Percentiles rank a stretch among this genome's conserved stretches.
Evolutionary conservation across 2,113 vertebrate genomes (phyloP).

Genomic region (Paramormyrops kingsleyae): DNA sequence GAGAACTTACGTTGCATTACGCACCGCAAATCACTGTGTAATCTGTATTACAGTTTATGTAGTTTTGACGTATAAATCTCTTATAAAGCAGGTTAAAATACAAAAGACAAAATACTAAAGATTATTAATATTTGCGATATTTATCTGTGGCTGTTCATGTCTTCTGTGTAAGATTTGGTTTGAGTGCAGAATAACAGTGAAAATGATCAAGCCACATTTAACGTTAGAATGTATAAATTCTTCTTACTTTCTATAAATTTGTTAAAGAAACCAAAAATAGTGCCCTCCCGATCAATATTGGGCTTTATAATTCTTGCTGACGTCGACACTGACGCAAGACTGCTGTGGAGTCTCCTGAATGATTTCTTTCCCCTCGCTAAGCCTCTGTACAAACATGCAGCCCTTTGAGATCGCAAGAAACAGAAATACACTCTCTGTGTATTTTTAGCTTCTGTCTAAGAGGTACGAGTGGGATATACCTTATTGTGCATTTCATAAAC

Average conservation of each 20-base stretch:
- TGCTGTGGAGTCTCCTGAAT: constrained; percentile 98
- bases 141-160: background rate
- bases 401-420: constrained; percentile 1
- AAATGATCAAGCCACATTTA: constrained; percentile 10
- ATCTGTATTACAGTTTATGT: background rate
- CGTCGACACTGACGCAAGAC: constrained; percentile 92
- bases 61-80: background rate
- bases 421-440: constrained; percentile 15
- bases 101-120: background rate
- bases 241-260: constrained; percentile 47
- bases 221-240: constrained; percentile 9
- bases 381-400: constrained; percentile 78
- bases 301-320: constrained; percentile 88
- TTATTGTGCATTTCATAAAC: background rate
- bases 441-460: constrained; percentile 18
- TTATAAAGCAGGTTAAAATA: background rate
- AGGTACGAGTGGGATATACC: constrained; percentile 29
- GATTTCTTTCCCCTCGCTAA: constrained; percentile 97
- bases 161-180: background rate
- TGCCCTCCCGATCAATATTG: constrained; percentile 66
- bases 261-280: constrained; percentile 59
- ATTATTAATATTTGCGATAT: background rate
- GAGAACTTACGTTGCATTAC: background rate
- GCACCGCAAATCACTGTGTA: background rate
- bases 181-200: background rate